Evolutionary conservation across 2,888 invertebrate species (phyloP), one percentile per base, ranked within the genome.

Genomic region (Boloria euphrosyne): DNA sequence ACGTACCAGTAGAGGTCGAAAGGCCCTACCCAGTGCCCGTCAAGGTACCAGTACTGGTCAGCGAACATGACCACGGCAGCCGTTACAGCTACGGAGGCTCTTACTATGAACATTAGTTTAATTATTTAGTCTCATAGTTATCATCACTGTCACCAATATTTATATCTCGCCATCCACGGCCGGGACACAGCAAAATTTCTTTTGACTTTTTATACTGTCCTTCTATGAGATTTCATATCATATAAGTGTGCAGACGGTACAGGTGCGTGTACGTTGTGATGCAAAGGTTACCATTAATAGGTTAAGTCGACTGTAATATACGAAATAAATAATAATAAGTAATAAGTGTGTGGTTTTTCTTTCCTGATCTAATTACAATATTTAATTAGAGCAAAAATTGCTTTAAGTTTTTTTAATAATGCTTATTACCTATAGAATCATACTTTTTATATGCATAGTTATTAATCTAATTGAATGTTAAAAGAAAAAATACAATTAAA

Each of bases 21-120:
- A 94, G 81, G 83, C 93, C 93, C 49, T 89, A 89, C 79, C 93
- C 93, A 58, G 93, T 93, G 13, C 93, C 94, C 75, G 91, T 94
- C 3, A 93, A 93, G 72, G 93, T 93, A 13, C 90, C 92, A 63
- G 90, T 92, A 13, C 67, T 78, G 71, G 76, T 88, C 63, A 83
- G 78, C 71, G 82, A 82, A 62, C 80, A 81, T 69, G 81, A 85
- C 72, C 53, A 69, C 55, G 47, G 61, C 46, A 58, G 69, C 65
- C 62, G 60, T 60, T 72, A 73, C 67, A 78, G 78, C 75, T 75
- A 73, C 62, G 87, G 86, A 72, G 78, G 78, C 73, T 77, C 77
- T 63, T 76, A 80, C 76, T 77, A 79, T 71, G 84, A 84, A 85
- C 91, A 92, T 81, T 91, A 89, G 82, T 74, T 66, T 82, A 82